Evolutionary conservation across 37 sponge, comb jelly and placozoan species (phyloP), one percentile per base, ranked within the genome.

Genomic region (Diacarnus erythraeanus): DNA sequence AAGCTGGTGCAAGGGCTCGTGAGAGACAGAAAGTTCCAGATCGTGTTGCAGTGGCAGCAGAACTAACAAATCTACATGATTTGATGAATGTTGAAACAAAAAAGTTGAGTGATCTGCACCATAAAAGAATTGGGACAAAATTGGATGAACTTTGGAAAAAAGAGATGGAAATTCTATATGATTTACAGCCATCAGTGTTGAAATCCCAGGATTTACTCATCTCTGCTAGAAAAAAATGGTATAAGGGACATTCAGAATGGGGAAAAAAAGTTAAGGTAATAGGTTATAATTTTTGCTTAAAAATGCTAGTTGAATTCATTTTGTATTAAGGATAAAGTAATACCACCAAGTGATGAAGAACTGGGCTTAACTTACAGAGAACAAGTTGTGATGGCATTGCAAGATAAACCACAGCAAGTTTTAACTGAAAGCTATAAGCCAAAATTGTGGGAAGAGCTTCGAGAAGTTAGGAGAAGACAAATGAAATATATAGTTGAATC

Each of bases 91-190:
- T 23, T 3, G 37, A 79, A 44, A 38, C 80, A 39, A 29, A 76
- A 26, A 58, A n/a, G 35, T 31, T 87, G 57, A 42, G 68, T 37
- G 58, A 74, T 1, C 25, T 74, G 12, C 74, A 74, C 22, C 9
- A 31, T 1, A 33, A 66, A 3, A 43, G 42, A 8, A 74, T 90
- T 59, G 76, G 64, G 36, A 39, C 12, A 15, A 56, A 71, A 23
- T 36, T 81, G 68, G 73, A 71, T n/a, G 69, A 84, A 26, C 58
- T 87, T 43, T 51, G 91, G 47, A 12, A 64, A 25, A 42, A 72
- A 38, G 87, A 86, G 75, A 81, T 89, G 86, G 76, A 82, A 20
- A 59, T 93, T 18, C 42, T 43, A 34, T 83, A 89, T 70, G 60
- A 83, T 23, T 68, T 83, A 63, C 42, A 72, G 8, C n/a, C 33